These are phyloP conservation scores for Ammodytes dubius DNA, from an alignment of 2,113 vertebrate species.

Conservation along the genomic window DNA sequence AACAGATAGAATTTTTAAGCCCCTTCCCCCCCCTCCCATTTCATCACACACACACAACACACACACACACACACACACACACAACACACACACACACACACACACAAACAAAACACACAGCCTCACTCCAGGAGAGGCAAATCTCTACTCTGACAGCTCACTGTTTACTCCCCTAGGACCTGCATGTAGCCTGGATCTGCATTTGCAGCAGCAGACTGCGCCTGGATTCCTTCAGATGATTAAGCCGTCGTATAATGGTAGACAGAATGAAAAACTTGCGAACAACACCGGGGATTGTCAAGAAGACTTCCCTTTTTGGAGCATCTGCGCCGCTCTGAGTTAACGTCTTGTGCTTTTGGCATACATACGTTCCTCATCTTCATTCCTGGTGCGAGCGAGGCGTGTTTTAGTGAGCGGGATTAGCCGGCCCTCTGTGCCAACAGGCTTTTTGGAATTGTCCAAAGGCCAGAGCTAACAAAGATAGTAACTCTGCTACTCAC, in stretches of 20 bases:
- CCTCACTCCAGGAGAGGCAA: slow-evolving; percentile 55
- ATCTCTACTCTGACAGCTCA: slow-evolving; percentile 67
- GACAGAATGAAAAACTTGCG: slow-evolving; percentile 67
- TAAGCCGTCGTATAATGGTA: slow-evolving; percentile 53
- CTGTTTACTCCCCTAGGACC: slow-evolving; percentile 78
- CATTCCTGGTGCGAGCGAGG: slow-evolving; percentile 44
- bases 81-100: not conserved
- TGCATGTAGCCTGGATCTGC: slow-evolving; percentile 68
- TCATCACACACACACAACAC: slow-evolving; percentile 12
- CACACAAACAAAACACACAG: slow-evolving; percentile 2
- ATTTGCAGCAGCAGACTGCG: slow-evolving; percentile 62
- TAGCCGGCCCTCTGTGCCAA: slow-evolving; percentile 71
- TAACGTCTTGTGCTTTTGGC: not conserved
- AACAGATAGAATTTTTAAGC: slow-evolving; percentile 67
- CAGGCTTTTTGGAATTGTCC: slow-evolving; percentile 61
- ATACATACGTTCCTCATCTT: slow-evolving; percentile 51
- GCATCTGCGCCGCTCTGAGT: slow-evolving; percentile 28
- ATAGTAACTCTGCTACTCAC: slow-evolving; percentile 55
- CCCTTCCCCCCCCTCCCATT: not conserved
- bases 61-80: not conserved
- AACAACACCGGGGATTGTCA: slow-evolving; percentile 43
- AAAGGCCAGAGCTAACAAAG: slow-evolving; percentile 74
- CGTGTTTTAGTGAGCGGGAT: slow-evolving; percentile 69
- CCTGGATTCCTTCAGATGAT: slow-evolving; percentile 57
- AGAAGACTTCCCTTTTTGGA: slow-evolving; percentile 17